Conservation (phyloP, 2,888 invertebrate genomes). For the Sphecodes monilicornis region DNA sequence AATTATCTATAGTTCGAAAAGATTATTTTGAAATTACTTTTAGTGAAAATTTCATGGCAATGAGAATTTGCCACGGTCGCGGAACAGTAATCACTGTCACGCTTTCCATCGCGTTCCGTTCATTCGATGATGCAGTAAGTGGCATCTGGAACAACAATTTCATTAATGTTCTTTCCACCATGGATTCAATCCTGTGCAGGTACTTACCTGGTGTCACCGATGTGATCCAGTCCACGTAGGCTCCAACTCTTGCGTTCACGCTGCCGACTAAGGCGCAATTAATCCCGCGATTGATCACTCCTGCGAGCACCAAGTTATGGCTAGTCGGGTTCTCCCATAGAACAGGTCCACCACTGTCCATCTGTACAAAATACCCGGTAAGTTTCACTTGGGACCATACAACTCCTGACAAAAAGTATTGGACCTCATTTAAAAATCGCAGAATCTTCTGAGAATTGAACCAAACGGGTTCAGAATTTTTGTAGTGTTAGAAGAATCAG, state of each 20-base stretch:
- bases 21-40: too few species aligned
- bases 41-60: too few species aligned
- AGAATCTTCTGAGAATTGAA: too few species aligned
- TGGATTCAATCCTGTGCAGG: background rate
- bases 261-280: constrained; percentile 86
- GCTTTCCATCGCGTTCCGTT: background rate
- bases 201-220: constrained; percentile 67
- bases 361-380: constrained; percentile 14
- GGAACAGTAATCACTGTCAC: too few species aligned
- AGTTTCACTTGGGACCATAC: background rate
- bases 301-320: constrained; percentile 79
- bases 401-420: background rate
- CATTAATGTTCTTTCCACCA: too few species aligned
- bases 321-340: constrained; percentile 85
- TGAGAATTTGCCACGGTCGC: too few species aligned
- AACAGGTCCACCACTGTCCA: constrained; percentile 86
- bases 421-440: rapidly evolving
- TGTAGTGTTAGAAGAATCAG: background rate
- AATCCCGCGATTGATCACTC: constrained; percentile 86
- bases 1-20: too few species aligned
- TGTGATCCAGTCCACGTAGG: constrained; percentile 86
- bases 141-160: constrained; percentile 58
- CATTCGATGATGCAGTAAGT: constrained; percentile 69
- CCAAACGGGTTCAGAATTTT: background rate
- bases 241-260: constrained; percentile 86